A percentile compares a stretch with the other conserved stretches of the same genome.
Evolutionary conservation across 2,113 vertebrate genomes (phyloP).

Genomic region (Tyrannus savana): DNA sequence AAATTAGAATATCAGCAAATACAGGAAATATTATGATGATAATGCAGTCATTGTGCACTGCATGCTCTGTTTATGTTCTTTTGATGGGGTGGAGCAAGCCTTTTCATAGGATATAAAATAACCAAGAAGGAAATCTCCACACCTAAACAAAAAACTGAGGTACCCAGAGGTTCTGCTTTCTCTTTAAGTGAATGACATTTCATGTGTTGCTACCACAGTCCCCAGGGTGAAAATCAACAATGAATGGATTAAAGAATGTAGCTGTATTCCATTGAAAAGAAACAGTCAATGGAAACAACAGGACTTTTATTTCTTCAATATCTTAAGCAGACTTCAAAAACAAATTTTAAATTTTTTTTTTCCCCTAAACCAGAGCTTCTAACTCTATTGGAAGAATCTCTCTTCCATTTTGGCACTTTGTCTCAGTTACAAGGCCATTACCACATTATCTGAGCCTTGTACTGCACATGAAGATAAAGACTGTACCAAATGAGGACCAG

Average conservation of each 20-base stretch:
- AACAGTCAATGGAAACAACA: not conserved
- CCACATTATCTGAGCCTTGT: not conserved
- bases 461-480: not conserved
- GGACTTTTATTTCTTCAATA: not conserved
- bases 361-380: not conserved
- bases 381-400: not conserved
- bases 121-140: not conserved
- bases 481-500: not conserved
- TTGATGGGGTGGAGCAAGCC: not conserved
- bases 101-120: not conserved
- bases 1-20: conserved; percentile 18
- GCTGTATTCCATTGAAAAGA: not conserved
- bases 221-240: not conserved
- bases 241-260: not conserved
- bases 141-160: not conserved
- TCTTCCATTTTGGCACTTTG: not conserved
- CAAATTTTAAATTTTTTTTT: not conserved
- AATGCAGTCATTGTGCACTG: not conserved
- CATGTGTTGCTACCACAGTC: rapidly evolving
- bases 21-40: not conserved
- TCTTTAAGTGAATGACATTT: not conserved
- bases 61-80: not conserved
- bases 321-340: not conserved
- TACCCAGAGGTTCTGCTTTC: not conserved
- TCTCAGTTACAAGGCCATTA: not conserved